These are phyloP conservation scores for Sebastolobus alascanus DNA, from an alignment of 2,797 vertebrate genomes.

Conservation along the genomic window DNA sequence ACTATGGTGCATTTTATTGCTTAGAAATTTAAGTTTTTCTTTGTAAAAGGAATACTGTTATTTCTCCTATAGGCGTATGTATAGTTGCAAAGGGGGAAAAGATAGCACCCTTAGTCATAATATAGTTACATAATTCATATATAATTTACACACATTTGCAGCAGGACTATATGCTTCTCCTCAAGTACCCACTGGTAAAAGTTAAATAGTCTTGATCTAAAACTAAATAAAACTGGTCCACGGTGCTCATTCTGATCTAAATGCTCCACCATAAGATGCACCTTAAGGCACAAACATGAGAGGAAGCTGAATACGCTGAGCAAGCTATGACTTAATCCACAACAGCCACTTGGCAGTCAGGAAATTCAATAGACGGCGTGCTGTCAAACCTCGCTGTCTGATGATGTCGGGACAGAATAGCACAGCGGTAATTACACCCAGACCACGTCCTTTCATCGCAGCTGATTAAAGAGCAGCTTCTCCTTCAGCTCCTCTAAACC, in stretches of 20 bases:
- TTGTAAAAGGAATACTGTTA: background rate
- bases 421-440: constrained; percentile 73
- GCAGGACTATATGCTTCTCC: background rate
- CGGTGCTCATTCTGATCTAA: constrained; percentile 16
- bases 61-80: background rate
- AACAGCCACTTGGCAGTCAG: constrained; percentile 42
- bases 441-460: constrained; percentile 74
- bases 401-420: constrained; percentile 41
- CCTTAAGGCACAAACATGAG: constrained; percentile 28
- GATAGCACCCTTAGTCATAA: no score
- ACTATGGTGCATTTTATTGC: background rate
- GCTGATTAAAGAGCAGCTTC: constrained; percentile 80
- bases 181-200: background rate
- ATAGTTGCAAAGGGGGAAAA: background rate
- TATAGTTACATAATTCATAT: background rate
- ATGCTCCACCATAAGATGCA: constrained; percentile 21
- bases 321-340: constrained; percentile 49
- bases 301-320: constrained; percentile 39
- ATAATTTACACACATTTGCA: background rate
- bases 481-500: constrained; percentile 31
- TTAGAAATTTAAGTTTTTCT: background rate
- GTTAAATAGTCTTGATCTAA: background rate
- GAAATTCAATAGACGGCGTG: constrained; percentile 24
- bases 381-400: constrained; percentile 56
- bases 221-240: constrained; percentile 2